Base-by-base conservation (phyloP, 2,888 invertebrate genomes). In the Trachelus troglodyta region DNA sequence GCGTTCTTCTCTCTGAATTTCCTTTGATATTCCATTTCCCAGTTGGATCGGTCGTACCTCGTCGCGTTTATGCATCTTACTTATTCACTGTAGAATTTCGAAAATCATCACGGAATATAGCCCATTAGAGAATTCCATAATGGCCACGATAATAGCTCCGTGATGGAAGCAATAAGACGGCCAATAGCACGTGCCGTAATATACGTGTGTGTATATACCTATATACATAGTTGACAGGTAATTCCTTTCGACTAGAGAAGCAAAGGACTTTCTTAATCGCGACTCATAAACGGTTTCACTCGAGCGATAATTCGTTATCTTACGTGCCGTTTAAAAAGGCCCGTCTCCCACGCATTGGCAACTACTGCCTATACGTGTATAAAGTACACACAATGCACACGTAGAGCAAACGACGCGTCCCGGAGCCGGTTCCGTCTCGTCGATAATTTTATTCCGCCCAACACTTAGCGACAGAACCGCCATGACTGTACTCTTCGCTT, bases 401-500 rank as follows among this genome's bases (percentile, higher is more conserved):
- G 56, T 23, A 6, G 56, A 9, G 15, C 23, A 9, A 23, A 56
- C 23, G 23, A 56, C 56, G 23, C 23, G 2, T 56, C 71, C 31
- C 71, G 71, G 31, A 71, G 71, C 71, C 71, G 31, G 71, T 71
- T 71, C 71, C 71, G 23, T 71, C 71, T 71, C 71, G 71, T 31
- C 71, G 71, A 71, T 71, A 71, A 71, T 71, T 71, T 71, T 71
- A 71, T 71, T 12, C 71, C 56, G 34, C 12, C 71, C 71, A 9
- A 71, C 71, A 71, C 71, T 71, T 71, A 71, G 71, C 71, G 71
- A 31, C 31, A 71, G 11, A n/a, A 33, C 4, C 33, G 71, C 71
- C 33, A 71, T 12, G 23, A 56, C 56, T 56, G 76, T 74, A 40
- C 77, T 74, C 74, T 37, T 73, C 76, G 77, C 76, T 34, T 87